Base-by-base conservation (phyloP, 2,888 invertebrate species). In the Tiliacea citrago region DNA sequence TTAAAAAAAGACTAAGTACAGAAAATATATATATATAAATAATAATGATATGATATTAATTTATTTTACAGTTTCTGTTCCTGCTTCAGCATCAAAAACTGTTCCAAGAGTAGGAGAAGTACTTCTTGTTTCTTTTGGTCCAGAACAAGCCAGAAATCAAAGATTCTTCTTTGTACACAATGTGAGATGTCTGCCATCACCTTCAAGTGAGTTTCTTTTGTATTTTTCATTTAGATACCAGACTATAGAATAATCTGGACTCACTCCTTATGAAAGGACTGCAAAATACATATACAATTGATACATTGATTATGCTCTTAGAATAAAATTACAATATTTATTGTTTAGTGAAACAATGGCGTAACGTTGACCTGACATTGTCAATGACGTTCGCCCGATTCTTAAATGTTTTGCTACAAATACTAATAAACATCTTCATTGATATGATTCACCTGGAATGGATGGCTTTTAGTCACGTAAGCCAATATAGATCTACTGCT, bases 141-240 rank as follows among this genome's bases (percentile, higher is more conserved):
- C 91, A 39, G 93, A 93, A 76, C 89, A 90, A 80, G 80, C 86
- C 2, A 91, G 82, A 81, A 89, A 79, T 58, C 89, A 90, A 71
- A 91, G 94, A 83, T 95, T 96, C 87, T 94, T 95, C 86, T 96
- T 89, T 89, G 95, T 96, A 16, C 91, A 95, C 79, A 94, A 94
- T 86, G 91, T 95, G 12, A 92, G 92, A 85, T 83, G 83, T 81
- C 91, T 95, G 68, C 94, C 94, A 49, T 92, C 94, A 24, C 93
- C 92, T 49, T 88, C 93, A 78, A 94, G 96, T 96, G 80, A 93
- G 95, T 93, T 53, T 73, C 29, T 45, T 55, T 61, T n/a, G 8
- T 60, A 70, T 47, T 24, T 68, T 57, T 24, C 13, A 18, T 35
- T 55, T 21, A 55, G 39, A 12, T 45, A 58, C 16, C 24, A 68